These are phyloP conservation scores for Drosophila equinoxialis DNA, from an alignment of 1,140 invertebrate genomes.

Conservation along the genomic window DNA sequence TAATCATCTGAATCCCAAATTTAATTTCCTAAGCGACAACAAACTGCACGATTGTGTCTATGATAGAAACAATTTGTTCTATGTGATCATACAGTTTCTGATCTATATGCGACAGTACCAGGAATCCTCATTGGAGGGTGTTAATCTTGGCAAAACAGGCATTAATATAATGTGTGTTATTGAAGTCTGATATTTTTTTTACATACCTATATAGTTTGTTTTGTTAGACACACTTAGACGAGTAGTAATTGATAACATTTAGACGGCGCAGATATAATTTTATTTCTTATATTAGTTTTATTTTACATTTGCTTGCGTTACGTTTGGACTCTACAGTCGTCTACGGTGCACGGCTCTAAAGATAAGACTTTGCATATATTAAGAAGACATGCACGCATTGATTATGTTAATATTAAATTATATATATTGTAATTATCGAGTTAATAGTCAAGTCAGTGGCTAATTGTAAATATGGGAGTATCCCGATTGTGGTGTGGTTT, in stretches of 20 bases:
- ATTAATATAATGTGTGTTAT: slow-evolving; percentile 92
- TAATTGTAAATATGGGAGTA: slow-evolving; percentile 38
- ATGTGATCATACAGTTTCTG: slow-evolving; percentile 90
- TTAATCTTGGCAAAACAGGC: slow-evolving; percentile 90
- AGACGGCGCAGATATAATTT: no score
- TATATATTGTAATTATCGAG: slow-evolving; percentile 73
- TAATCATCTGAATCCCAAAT: slow-evolving; percentile 74
- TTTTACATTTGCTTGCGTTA: not conserved
- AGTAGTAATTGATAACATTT: no score
- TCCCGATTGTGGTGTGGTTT: slow-evolving; percentile 44
- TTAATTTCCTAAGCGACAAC: slow-evolving; percentile 82
- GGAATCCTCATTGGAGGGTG: slow-evolving; percentile 90
- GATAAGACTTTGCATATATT: slow-evolving; percentile 17
- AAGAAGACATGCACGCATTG: not conserved
- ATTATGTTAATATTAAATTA: slow-evolving; percentile 69
- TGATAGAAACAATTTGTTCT: slow-evolving; percentile 93
- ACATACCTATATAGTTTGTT: no score
- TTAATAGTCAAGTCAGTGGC: slow-evolving; percentile 47
- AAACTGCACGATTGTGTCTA: slow-evolving; percentile 83
- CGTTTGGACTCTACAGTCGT: not conserved
- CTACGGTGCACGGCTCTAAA: slow-evolving; percentile 11
- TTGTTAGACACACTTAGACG: no score
- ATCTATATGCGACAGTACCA: slow-evolving; percentile 89
- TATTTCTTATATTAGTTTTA: no score
- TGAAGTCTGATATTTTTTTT: slow-evolving; percentile 81